Evolutionary conservation across 1,140 invertebrate genomes (phyloP), one percentile per base, ranked within the genome.

Genomic region (Mya arenaria): DNA sequence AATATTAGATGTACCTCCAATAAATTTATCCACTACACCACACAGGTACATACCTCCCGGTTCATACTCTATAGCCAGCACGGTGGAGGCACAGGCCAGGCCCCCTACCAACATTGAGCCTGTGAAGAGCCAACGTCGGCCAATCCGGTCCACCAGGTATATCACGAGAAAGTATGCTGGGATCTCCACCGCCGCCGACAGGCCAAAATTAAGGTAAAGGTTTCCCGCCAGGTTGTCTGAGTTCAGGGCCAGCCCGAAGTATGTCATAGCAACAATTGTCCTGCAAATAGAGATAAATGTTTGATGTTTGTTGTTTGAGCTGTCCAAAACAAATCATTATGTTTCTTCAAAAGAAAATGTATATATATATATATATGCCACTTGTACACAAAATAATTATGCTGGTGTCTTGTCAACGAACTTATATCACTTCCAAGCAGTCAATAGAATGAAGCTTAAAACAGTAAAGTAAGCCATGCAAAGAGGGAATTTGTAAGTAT

Each of bases 181-280:
- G 78, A 96, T 93, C 92, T 97, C 96, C 1, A 97, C 96, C 1
- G 94, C 91, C 0, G 96, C 96, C 17, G 72, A 62, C 39, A 89
- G 48, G 34, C 82, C 68, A 68, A 88, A 86, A 79, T 89, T 89
- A 0, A 85, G 55, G 77, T 93, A 92, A 71, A 90, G 44, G 69
- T 71, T 79, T 23, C 86, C 68, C 6, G 74, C 83, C 0, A 89
- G 80, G 39, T 85, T 83, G n/a, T 71, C 86, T 32, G 68, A 83
- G 68, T 84, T 81, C 85, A 89, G 89, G 86, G 94, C 96, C 95
- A 96, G 91, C 95, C 96, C 88, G 95, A 94, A 86, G 23, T 87
- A 85, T 6, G 75, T 94, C 84, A 95, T 95, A n/a, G 94, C 94
- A 13, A 94, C 85, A 69, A 96, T 95, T 93, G 94, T 95, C 96